Base-by-base conservation (phyloP, 1,140 invertebrate genomes). In the Galendromus occidentalis region DNA sequence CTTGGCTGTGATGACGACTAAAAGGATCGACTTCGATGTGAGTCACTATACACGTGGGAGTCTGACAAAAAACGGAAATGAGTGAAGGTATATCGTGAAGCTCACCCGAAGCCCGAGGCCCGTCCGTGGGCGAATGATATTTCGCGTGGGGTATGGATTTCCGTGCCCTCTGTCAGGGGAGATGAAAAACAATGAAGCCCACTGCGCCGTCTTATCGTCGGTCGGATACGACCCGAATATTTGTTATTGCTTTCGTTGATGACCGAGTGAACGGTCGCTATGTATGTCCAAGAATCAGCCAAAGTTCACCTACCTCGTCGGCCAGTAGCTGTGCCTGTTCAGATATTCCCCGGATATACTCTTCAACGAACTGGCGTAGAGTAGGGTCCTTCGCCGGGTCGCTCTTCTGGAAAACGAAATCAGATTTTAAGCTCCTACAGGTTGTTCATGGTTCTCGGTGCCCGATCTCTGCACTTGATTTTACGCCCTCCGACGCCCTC, bases 91-190 rank as follows among this genome's bases (percentile, higher is more conserved):
- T 47, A 59, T 5, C 22, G 12, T 5, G 22, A 59, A 59, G n/a
- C 14, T 59, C 33, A 59, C 51, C 51, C 4, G 51, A 59, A 25
- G 51, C 51, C 25, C 51, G 51, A 2, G 51, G 14, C 14, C 51
- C 51, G 33, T 59, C 51, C 25, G 51, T 59, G 17, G 51, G 51
- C 14, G 51, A 59, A 25, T 59, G 51, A 59, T 59, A 59, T 25
- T 59, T 59, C 4, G 51, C 51, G 22, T 59, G 51, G 14, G 51
- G 51, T 14, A 59, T 59, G 20, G 51, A 59, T 22, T 59, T 59
- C 14, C 51, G 51, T 9, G 51, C 51, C 9, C 51, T 59, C 51
- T 59, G 51, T 14, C 25, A 59, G 25, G 33, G 12, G 25, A 25
- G 14, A 59, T 20, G 33, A 9, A 39, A 6, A 39, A 9, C 33